Conservation (phyloP, 2,797 vertebrate species). For the Anguilla pacifica region DNA sequence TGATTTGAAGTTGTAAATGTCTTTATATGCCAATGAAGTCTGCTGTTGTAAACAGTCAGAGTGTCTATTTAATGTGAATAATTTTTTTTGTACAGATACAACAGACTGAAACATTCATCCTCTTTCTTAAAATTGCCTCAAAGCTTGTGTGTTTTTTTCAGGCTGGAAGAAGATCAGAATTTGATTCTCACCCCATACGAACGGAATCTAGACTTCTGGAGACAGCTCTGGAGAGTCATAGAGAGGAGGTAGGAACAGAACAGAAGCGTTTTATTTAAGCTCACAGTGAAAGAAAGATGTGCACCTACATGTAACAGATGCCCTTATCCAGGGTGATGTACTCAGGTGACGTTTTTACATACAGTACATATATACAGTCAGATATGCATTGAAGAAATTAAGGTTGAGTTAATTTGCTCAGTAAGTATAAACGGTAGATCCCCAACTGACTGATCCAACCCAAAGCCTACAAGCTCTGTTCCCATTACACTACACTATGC, state of each 20-base stretch:
- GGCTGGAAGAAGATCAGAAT: constrained; percentile 92
- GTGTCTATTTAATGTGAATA: not conserved
- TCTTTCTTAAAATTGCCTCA: not conserved
- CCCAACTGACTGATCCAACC: not conserved
- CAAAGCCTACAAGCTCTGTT: not conserved
- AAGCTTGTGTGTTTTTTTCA: constrained; percentile 48
- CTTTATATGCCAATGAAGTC: too few species aligned
- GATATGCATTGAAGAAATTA: too few species aligned
- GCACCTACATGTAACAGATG: not conserved
- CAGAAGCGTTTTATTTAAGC: not conserved
- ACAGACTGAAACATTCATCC: not conserved
- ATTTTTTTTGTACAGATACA: not conserved
- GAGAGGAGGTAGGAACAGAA: constrained; percentile 84
- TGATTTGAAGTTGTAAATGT: too few species aligned
- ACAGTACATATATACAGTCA: too few species aligned
- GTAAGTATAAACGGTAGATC: too few species aligned
- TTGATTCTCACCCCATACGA: constrained; percentile 95
- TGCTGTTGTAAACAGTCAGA: not conserved
- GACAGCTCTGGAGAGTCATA: constrained; percentile 97
- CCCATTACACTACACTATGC: not conserved
- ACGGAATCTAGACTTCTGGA: constrained; percentile 96
- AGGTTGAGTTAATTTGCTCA: too few species aligned
- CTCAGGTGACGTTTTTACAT: too few species aligned
- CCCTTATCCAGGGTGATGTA: too few species aligned
- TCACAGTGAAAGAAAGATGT: not conserved